These are phyloP conservation scores for Crotalus adamanteus DNA, from an alignment of 2,797 vertebrate genomes.

Conservation along the genomic window DNA sequence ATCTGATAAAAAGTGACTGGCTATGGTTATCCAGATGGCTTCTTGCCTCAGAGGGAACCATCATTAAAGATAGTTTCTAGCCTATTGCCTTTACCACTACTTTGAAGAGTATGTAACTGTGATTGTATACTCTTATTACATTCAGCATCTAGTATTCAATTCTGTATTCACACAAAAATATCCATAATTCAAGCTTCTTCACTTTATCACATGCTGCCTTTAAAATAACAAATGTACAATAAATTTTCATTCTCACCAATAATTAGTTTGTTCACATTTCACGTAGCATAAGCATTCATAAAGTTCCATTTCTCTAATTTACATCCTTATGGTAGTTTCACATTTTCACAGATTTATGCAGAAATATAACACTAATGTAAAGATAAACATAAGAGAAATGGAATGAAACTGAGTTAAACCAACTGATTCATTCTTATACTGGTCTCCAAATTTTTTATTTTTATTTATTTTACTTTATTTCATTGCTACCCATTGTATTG, in stretches of 20 bases:
- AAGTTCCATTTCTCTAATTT: not conserved
- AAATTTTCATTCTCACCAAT: not conserved
- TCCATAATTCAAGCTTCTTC: not conserved
- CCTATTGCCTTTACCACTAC: not conserved
- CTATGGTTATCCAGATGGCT: not conserved
- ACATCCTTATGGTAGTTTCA: not conserved
- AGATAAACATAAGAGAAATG: not conserved
- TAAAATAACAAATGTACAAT: not conserved
- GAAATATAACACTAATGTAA: not conserved
- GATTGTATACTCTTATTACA: not conserved
- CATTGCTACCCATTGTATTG: not conserved
- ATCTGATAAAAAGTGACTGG: not conserved
- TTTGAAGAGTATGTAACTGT: not conserved
- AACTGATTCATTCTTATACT: not conserved
- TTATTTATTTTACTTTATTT: not conserved
- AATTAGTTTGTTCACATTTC: not conserved
- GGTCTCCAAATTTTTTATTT: not conserved
- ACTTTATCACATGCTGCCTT: not conserved
- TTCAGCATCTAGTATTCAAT: not conserved
- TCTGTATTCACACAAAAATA: not conserved
- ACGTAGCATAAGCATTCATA: not conserved
- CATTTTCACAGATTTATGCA: not conserved
- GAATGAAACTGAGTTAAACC: not conserved
- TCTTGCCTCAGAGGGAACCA: not conserved
- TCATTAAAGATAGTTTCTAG: not conserved